phyloP scores from a whole-genome alignment of 2,888 invertebrate genomes.

The Pheosia gnoma region DNA sequence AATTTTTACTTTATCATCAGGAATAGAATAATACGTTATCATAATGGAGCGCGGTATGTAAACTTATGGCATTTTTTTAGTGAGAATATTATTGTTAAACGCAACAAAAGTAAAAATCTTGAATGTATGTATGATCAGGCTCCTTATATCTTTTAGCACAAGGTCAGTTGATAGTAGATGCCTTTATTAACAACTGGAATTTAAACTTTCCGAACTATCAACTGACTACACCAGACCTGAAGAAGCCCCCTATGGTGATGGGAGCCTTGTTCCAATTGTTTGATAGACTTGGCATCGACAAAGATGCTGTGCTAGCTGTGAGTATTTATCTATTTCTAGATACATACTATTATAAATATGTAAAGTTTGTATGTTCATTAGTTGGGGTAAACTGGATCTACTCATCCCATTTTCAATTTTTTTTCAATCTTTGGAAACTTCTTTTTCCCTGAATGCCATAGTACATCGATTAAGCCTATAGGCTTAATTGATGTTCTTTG shows the following conservation, averaged over 20 bases:
- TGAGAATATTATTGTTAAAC: neutral
- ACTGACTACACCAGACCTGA: slow-evolving; percentile 58
- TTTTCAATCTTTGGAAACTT: too few species aligned
- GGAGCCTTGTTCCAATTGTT: slow-evolving; percentile 63
- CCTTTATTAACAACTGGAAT: slow-evolving; percentile 66
- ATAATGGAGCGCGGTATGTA: slow-evolving; percentile 2
- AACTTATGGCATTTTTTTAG: neutral
- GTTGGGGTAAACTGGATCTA: too few species aligned
- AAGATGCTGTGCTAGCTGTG: slow-evolving; percentile 61
- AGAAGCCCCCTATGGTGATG: slow-evolving; percentile 66
- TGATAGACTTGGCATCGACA: slow-evolving; percentile 65
- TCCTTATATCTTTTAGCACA: slow-evolving; percentile 25
- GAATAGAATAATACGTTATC: neutral
- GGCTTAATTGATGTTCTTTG: too few species aligned
- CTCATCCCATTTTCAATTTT: too few species aligned
- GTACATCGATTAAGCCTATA: too few species aligned
- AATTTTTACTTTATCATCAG: too few species aligned
- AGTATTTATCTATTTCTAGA: slow-evolving; percentile 22
- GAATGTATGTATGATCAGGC: neutral
- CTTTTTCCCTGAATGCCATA: too few species aligned
- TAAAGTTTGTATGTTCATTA: too few species aligned
- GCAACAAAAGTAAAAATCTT: too few species aligned
- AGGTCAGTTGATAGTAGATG: slow-evolving; percentile 48
- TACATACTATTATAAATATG: too few species aligned
- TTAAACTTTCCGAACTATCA: slow-evolving; percentile 55